Percentiles rank a stretch among this genome's conserved stretches.
These are phyloP conservation scores for Sycophila sp. DNA, from an alignment of 1,140 invertebrate species.

Conservation along the genomic window DNA sequence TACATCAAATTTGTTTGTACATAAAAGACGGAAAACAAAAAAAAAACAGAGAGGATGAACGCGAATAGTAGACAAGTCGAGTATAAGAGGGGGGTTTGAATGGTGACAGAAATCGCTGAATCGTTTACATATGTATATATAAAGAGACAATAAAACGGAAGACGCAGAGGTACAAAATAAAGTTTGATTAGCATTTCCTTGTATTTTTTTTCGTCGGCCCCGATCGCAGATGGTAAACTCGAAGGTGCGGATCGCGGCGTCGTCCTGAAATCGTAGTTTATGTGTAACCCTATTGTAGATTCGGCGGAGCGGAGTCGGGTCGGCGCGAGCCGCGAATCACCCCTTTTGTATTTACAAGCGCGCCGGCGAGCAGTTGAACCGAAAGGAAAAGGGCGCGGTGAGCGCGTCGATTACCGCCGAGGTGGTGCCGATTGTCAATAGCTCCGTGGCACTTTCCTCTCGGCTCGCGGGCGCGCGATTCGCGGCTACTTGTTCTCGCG, in stretches of 20 bases:
- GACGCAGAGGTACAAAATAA: conserved; percentile 6
- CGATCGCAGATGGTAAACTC: background rate
- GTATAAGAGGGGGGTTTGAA: too few relatives aligned
- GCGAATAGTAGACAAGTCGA: too few relatives aligned
- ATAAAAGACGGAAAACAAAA: background rate
- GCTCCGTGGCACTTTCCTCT: conserved; percentile 14
- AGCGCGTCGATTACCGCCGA: background rate
- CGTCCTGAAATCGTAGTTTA: background rate
- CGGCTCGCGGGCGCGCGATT: background rate
- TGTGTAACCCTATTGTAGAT: background rate
- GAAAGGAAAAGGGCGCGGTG: background rate
- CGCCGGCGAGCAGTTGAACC: background rate
- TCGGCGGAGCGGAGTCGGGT: background rate
- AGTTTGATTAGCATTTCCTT: conserved; percentile 8
- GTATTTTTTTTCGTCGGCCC: background rate
- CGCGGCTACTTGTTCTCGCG: background rate
- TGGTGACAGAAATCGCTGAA: too few relatives aligned
- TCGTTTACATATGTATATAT: too few relatives aligned
- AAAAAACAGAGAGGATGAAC: background rate
- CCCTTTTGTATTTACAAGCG: conserved; percentile 22
- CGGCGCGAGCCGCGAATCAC: background rate
- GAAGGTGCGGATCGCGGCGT: background rate
- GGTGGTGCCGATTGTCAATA: background rate
- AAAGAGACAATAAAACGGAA: too few relatives aligned
- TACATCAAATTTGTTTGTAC: background rate